These are phyloP conservation scores for Dendrolimus pini DNA, from an alignment of 2,888 invertebrate genomes.

Conservation along the genomic window DNA sequence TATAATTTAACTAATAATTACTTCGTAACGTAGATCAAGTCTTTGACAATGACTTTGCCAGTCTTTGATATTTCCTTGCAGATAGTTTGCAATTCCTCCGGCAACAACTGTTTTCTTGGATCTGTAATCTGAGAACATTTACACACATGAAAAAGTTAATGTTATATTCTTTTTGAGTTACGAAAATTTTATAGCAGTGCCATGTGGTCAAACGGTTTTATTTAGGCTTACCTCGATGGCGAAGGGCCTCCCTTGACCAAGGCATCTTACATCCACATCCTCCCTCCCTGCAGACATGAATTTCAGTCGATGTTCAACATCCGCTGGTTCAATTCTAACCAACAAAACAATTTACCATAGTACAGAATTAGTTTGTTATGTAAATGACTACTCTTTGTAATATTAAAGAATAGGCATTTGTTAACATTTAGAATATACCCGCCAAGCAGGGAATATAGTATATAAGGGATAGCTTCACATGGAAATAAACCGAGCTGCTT, in stretches of 20 bases:
- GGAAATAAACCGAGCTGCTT: no score
- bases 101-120: constrained; percentile 35
- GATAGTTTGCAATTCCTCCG: constrained; percentile 29
- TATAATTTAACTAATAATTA: constrained; percentile 15
- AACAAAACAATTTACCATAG: no score
- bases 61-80: constrained; percentile 37
- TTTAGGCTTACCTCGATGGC: constrained; percentile 86
- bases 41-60: constrained; percentile 34
- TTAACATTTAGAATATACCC: no score
- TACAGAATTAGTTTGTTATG: no score
- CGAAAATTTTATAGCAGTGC: no score
- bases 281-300: constrained; percentile 96
- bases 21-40: constrained; percentile 36
- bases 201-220: not conserved
- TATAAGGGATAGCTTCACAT: no score
- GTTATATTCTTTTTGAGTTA: no score
- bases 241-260: constrained; percentile 95
- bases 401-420: no score
- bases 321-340: constrained; percentile 18
- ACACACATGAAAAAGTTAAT: no score
- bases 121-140: constrained; percentile 67
- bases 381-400: no score
- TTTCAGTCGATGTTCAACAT: constrained; percentile 68
- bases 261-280: constrained; percentile 96
- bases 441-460: no score